Evolutionary conservation across 1,140 invertebrate genomes (phyloP).

Genomic region (Eumeta japonica): DNA sequence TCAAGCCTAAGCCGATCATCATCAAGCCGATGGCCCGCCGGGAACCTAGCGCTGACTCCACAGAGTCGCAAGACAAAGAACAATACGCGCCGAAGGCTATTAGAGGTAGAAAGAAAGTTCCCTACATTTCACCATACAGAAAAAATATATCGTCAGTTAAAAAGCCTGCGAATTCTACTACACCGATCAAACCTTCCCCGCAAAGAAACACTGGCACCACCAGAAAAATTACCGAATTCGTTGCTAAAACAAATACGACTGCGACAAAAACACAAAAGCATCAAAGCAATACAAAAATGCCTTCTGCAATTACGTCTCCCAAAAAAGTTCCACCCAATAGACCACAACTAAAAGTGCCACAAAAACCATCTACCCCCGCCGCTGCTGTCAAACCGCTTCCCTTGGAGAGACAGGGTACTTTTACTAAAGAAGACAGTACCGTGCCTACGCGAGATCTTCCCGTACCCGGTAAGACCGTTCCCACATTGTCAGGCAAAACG

Average conservation of each 20-base stretch:
- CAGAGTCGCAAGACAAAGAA: constrained; percentile 42
- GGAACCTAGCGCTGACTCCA: constrained; percentile 41
- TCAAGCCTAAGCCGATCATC: constrained; percentile 59
- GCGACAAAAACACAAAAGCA: constrained; percentile 28
- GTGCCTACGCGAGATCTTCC: constrained; percentile 46
- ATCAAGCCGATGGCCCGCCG: constrained; percentile 55
- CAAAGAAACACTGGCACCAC: constrained; percentile 21
- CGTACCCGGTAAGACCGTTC: constrained; percentile 42
- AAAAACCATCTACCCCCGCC: constrained; percentile 23
- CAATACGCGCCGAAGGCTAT: constrained; percentile 63
- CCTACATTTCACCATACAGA: constrained; percentile 65
- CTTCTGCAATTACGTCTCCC: constrained; percentile 30
- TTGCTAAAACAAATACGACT: constrained; percentile 24
- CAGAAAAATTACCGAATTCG: constrained; percentile 2
- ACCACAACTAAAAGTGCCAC: constrained; percentile 25
- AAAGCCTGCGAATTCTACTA: constrained; percentile 19
- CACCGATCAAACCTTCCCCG: constrained; percentile 20
- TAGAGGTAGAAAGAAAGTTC: constrained; percentile 72
- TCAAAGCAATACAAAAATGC: constrained; percentile 18
- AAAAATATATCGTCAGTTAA: constrained; percentile 32
- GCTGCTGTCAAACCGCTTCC: constrained; percentile 34
- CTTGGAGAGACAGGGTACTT: constrained; percentile 80
- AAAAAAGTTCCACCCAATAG: constrained; percentile 31
- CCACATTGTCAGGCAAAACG: constrained; percentile 29
- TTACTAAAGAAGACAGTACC: constrained; percentile 76